Percentiles rank a stretch among this genome's conserved stretches.
phyloP scores from a whole-genome alignment of 2,797 vertebrate genomes.

The Schizopygopsis malacanthus region DNA sequence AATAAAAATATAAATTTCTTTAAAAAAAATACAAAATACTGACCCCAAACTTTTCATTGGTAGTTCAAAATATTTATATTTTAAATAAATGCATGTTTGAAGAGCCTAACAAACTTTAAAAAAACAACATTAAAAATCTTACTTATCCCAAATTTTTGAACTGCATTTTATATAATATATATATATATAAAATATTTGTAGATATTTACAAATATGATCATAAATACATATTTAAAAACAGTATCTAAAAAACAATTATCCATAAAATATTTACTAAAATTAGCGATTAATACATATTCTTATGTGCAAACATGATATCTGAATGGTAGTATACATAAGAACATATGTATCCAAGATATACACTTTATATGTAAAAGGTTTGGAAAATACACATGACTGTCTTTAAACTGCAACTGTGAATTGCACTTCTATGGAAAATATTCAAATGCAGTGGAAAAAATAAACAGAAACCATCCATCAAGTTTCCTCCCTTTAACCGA shows the following conservation, averaged over 20 bases:
- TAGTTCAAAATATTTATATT: too few species aligned
- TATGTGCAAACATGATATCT: not conserved
- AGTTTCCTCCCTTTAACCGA: not conserved
- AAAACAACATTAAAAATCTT: not conserved
- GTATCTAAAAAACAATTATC: not conserved
- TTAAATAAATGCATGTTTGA: too few species aligned
- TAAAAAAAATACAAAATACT: too few species aligned
- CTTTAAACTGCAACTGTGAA: not conserved
- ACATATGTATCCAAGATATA: not conserved
- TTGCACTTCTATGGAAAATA: constrained; percentile 10
- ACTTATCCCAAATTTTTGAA: not conserved
- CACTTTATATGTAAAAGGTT: not conserved
- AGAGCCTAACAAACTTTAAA: too few species aligned
- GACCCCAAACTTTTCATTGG: too few species aligned
- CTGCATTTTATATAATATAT: too few species aligned
- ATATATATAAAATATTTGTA: too few species aligned
- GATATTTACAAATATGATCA: not conserved
- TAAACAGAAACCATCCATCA: not conserved
- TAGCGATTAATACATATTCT: too few species aligned
- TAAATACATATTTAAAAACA: not conserved
- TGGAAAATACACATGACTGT: not conserved
- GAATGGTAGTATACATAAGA: not conserved
- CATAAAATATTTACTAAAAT: too few species aligned
- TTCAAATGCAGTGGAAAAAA: constrained; percentile 4
- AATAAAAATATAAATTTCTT: too few species aligned